These are phyloP conservation scores for Crypturellus tataupa DNA, from an alignment of 2,797 vertebrate genomes.

Conservation along the genomic window DNA sequence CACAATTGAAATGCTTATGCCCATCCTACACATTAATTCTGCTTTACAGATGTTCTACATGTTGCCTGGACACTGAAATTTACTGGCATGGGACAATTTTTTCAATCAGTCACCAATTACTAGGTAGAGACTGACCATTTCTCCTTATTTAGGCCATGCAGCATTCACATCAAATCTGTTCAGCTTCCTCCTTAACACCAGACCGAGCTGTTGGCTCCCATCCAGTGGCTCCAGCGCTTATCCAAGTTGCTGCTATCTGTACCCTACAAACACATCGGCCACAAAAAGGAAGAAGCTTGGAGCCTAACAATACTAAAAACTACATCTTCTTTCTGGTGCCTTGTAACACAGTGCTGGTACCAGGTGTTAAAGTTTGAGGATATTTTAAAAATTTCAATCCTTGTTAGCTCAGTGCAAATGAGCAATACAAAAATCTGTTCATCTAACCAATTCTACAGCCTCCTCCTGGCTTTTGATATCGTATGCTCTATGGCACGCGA, in stretches of 20 bases:
- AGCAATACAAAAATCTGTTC: not conserved
- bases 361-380: not conserved
- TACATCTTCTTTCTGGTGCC: not conserved
- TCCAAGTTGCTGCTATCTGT: conserved; percentile 65
- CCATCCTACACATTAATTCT: not conserved
- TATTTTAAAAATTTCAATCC: not conserved
- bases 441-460: not conserved
- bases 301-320: not conserved
- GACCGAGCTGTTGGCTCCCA: conserved; percentile 44
- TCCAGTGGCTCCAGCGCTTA: conserved; percentile 53
- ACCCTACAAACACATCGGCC: conserved; percentile 36
- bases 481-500: not conserved
- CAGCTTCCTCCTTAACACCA: conserved; percentile 70
- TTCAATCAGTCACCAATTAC: conserved; percentile 26
- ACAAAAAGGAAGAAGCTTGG: not conserved
- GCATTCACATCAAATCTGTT: conserved; percentile 22
- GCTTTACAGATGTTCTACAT: not conserved
- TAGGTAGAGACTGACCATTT: not conserved
- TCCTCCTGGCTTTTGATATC: not conserved
- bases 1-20: not conserved
- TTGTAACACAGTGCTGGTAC: rapidly evolving
- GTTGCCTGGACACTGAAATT: not conserved
- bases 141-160: not conserved
- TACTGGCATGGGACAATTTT: conserved; percentile 39
- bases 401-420: not conserved